These are phyloP conservation scores for Beaufortia kweichowensis DNA, from an alignment of 2,113 vertebrate genomes.

Conservation along the genomic window DNA sequence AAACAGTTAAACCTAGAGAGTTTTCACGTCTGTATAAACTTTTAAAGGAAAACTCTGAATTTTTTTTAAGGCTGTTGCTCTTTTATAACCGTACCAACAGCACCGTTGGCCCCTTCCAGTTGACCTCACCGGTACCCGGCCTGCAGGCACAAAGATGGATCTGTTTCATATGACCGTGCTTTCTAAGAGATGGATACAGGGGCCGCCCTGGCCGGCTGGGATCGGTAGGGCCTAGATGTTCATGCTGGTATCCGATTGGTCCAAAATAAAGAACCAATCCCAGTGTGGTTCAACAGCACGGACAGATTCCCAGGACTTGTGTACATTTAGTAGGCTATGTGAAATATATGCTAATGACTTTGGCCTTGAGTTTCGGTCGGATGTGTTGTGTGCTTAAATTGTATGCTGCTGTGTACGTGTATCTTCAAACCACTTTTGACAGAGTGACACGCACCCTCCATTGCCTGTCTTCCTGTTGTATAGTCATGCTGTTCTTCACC, in stretches of 20 bases:
- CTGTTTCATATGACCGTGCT: too few relatives aligned
- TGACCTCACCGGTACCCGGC: background rate
- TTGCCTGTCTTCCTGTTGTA: constrained; percentile 14
- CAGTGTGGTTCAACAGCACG: constrained; percentile 19
- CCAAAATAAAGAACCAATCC: background rate
- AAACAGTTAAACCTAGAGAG: constrained; percentile 62
- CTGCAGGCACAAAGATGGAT: background rate
- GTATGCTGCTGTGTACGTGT: constrained; percentile 37
- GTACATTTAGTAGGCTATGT: constrained; percentile 27
- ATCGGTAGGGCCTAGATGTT: too few relatives aligned
- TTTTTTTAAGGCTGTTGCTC: constrained; percentile 60
- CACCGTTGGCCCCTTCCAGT: background rate
- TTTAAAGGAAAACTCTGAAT: constrained; percentile 37
- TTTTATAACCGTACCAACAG: constrained; percentile 30
- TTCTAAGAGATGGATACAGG: background rate
- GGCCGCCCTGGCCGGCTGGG: background rate
- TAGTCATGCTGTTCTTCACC: constrained; percentile 7
- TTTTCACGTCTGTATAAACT: constrained; percentile 37
- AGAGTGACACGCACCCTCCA: constrained; percentile 6
- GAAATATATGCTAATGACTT: constrained; percentile 36
- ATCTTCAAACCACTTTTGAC: background rate
- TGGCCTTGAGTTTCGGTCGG: constrained; percentile 30
- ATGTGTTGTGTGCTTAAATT: constrained; percentile 23
- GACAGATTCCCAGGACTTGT: constrained; percentile 29
- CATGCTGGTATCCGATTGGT: background rate